A percentile compares a stretch with the other conserved stretches of the same genome.
Conservation (phyloP, 2,888 invertebrate species). For the Brachynemurus nebulosus region DNA sequence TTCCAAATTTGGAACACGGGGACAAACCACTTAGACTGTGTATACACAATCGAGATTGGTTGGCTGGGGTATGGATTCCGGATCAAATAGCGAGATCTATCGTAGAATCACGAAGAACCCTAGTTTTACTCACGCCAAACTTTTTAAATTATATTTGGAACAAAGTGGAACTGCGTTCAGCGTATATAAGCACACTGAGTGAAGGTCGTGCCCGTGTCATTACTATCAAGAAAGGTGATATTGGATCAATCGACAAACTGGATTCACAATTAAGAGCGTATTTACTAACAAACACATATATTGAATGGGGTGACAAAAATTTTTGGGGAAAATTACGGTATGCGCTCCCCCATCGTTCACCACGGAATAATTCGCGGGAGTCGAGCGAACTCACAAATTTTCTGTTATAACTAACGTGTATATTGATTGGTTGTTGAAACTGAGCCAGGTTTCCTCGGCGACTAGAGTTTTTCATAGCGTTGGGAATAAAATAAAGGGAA, state of each 20-base stretch:
- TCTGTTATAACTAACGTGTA: too few species aligned
- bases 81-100: conserved; percentile 58
- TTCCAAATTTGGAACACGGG: conserved; percentile 50
- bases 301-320: conserved; percentile 69
- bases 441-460: too few species aligned
- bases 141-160: conserved; percentile 66
- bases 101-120: conserved; percentile 51
- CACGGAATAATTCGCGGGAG: too few species aligned
- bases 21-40: conserved; percentile 52
- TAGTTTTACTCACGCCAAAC: conserved; percentile 54
- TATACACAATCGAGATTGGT: conserved; percentile 60
- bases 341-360: too few species aligned
- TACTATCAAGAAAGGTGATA: too few species aligned
- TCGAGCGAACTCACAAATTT: too few species aligned
- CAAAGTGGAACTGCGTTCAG: conserved; percentile 58
- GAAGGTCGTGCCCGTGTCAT: too few species aligned
- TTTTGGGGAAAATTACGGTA: too few species aligned
- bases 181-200: conserved; percentile 55
- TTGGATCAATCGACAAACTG: conserved; percentile 41
- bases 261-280: conserved; percentile 58
- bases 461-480: too few species aligned
- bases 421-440: too few species aligned
- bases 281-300: conserved; percentile 61
- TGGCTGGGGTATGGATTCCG: conserved; percentile 58
- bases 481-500: too few species aligned